phyloP scores from a whole-genome alignment of 2,888 invertebrate species.

The Trilocha varians region DNA sequence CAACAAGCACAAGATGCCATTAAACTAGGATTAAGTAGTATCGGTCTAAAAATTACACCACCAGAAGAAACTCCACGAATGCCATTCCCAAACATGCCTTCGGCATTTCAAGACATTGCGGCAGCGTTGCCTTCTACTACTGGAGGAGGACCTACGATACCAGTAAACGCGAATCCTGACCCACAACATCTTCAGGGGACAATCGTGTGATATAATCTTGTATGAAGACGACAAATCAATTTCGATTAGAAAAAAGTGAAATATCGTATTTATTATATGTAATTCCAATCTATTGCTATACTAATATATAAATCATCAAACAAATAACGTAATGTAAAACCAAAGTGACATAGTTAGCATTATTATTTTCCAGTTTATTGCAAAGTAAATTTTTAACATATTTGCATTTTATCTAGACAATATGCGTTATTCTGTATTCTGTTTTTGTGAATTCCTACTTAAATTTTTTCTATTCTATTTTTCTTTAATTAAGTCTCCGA shows the following conservation, averaged over 20 bases:
- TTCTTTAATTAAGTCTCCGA: too few species aligned
- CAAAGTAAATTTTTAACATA: too few species aligned
- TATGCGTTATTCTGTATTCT: too few species aligned
- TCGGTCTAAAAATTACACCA: slow-evolving; percentile 85
- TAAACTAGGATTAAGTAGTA: slow-evolving; percentile 88
- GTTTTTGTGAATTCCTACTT: too few species aligned
- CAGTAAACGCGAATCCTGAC: slow-evolving; percentile 58
- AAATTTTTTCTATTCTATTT: too few species aligned
- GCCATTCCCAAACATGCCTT: slow-evolving; percentile 34
- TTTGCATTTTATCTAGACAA: too few species aligned
- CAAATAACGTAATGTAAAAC: too few species aligned
- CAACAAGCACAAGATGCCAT: slow-evolving; percentile 80
- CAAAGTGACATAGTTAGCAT: too few species aligned
- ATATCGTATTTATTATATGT: too few species aligned
- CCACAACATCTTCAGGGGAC: slow-evolving; percentile 89
- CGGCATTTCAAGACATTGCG: slow-evolving; percentile 66
- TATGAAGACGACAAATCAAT: slow-evolving; percentile 92
- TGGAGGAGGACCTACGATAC: slow-evolving; percentile 41
- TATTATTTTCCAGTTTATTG: too few species aligned
- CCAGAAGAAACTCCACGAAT: slow-evolving; percentile 77
- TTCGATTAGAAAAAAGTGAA: slow-evolving; percentile 83
- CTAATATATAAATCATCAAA: too few species aligned
- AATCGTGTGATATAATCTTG: slow-evolving; percentile 95
- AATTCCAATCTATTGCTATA: too few species aligned
- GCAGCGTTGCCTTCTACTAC: slow-evolving; percentile 55